Percentiles rank a stretch among this genome's conserved stretches.
Evolutionary conservation across 2,797 vertebrate genomes (phyloP).

Genomic region (Coregonus suidteri): DNA sequence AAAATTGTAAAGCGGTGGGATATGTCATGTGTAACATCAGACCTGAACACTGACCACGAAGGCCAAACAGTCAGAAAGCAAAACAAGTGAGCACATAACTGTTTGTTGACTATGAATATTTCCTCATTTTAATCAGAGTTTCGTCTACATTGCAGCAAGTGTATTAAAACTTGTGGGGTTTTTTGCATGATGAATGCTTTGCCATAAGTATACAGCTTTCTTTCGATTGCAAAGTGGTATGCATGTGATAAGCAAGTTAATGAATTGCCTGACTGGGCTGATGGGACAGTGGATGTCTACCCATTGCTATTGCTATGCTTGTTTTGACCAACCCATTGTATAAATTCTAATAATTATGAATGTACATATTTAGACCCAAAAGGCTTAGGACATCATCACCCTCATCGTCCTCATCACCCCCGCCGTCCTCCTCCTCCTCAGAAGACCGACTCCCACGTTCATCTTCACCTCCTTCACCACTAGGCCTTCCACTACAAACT

Average conservation of each 20-base stretch:
- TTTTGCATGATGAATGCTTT: background rate
- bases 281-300: too few relatives aligned
- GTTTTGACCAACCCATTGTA: background rate
- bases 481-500: background rate
- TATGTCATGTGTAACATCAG: background rate
- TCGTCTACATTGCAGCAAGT: background rate
- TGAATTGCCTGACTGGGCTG: too few relatives aligned
- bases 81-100: background rate
- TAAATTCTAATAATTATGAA: background rate
- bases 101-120: too few relatives aligned
- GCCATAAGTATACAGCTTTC: background rate
- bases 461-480: background rate
- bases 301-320: too few relatives aligned
- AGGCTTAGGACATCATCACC: background rate
- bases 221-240: background rate
- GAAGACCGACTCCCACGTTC: background rate
- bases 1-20: background rate
- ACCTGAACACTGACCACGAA: background rate
- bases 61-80: background rate
- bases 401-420: background rate
- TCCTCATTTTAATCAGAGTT: background rate
- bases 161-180: background rate
- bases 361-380: background rate
- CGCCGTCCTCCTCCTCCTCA: background rate
- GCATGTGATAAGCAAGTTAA: background rate